A percentile compares a stretch with the other conserved stretches of the same genome.
Conservation (phyloP, 2,797 vertebrate genomes). For the Bucorvus abyssinicus region DNA sequence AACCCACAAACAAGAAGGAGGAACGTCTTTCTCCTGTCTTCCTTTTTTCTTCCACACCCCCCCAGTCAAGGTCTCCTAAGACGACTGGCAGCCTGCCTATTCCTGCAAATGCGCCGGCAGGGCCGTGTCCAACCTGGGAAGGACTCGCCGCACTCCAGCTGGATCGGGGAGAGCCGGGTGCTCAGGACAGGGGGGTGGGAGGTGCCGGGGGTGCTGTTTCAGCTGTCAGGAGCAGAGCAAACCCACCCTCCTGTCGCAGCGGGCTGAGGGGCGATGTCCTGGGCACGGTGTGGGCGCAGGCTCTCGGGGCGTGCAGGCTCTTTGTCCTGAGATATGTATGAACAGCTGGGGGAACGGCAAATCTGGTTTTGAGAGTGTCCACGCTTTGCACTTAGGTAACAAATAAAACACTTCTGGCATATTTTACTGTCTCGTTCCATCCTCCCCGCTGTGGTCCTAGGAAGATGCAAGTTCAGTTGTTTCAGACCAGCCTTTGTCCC, state of each 20-base stretch:
- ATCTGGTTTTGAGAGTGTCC: neutral
- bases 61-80: neutral
- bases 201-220: neutral
- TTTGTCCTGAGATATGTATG: neutral
- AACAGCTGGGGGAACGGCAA: neutral
- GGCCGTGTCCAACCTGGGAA: neutral
- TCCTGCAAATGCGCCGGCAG: neutral
- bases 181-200: too few species aligned
- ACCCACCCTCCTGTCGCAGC: fast-evolving
- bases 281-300: fast-evolving
- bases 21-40: too few species aligned
- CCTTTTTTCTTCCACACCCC: too few species aligned
- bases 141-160: fast-evolving
- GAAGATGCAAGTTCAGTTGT: neutral
- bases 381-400: neutral
- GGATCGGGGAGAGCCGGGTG: fast-evolving
- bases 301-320: neutral
- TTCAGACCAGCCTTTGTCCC: neutral
- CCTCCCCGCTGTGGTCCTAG: neutral
- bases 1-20: constrained; percentile 10
- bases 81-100: fast-evolving
- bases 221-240: neutral
- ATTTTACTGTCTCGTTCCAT: neutral
- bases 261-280: neutral
- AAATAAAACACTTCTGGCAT: neutral